Evolutionary conservation across 2,888 invertebrate genomes (phyloP).

Genomic region (Seira musarum): DNA sequence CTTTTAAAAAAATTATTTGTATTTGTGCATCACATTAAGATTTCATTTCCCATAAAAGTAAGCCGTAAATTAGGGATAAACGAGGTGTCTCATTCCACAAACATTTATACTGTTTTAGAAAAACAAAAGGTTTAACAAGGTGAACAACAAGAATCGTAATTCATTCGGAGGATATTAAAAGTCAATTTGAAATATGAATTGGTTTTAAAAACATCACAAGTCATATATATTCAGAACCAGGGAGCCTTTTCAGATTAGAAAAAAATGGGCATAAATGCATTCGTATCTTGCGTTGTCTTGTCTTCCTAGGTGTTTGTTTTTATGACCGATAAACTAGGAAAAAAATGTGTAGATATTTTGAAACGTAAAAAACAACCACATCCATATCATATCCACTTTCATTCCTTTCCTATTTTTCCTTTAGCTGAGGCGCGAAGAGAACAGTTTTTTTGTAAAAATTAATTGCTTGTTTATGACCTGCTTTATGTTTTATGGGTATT

Average conservation of each 20-base stretch:
- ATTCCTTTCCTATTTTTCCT: too few relatives aligned
- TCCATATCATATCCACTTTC: too few relatives aligned
- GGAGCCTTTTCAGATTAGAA: conserved; percentile 25
- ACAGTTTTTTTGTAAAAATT: conserved; percentile 42
- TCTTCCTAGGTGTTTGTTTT: too few relatives aligned
- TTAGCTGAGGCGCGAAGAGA: conserved; percentile 23
- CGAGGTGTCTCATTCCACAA: neutral
- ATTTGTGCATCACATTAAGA: neutral
- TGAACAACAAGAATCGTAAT: conserved; percentile 25
- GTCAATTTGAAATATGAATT: conserved; percentile 55
- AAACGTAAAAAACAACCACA: too few relatives aligned
- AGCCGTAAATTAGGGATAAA: neutral
- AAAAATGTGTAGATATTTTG: too few relatives aligned
- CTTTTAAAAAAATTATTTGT: neutral
- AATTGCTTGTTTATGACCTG: conserved; percentile 56
- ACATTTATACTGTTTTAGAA: neutral
- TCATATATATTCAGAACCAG: too few relatives aligned
- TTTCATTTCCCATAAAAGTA: neutral
- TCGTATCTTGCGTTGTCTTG: too few relatives aligned
- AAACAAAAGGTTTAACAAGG: neutral
- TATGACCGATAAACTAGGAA: too few relatives aligned
- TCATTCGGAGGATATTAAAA: conserved; percentile 47
- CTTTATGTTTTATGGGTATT: conserved; percentile 32
- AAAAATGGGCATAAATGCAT: neutral
- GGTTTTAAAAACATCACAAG: conserved; percentile 20